Evolutionary conservation across 2,113 vertebrate genomes (phyloP).

Genomic region (Echinops telfairi): DNA sequence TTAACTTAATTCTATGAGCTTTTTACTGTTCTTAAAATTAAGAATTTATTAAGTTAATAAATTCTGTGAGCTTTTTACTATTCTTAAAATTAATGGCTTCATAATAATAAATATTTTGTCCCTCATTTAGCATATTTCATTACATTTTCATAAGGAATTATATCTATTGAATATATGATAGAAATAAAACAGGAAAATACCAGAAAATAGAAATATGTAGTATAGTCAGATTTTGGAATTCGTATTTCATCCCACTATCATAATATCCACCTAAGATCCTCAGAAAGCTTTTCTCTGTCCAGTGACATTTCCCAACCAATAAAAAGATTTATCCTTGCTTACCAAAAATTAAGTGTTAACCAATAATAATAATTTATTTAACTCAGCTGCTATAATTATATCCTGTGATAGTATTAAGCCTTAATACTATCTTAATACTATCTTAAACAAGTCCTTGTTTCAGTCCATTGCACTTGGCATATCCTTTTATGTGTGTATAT

Average conservation of each 20-base stretch:
- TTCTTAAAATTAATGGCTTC: too few species aligned
- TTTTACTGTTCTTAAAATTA: too few species aligned
- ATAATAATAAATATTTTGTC: neutral
- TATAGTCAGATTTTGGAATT: neutral
- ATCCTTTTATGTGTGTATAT: neutral
- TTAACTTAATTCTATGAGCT: too few species aligned
- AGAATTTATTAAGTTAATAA: too few species aligned
- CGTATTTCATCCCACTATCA: neutral
- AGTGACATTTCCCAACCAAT: neutral
- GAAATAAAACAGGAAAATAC: neutral
- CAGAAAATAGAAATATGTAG: slow-evolving; percentile 45
- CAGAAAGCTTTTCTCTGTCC: neutral
- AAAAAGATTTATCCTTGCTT: slow-evolving; percentile 6
- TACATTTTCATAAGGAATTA: slow-evolving; percentile 20
- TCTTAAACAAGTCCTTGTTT: neutral
- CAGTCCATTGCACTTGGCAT: slow-evolving; percentile 2
- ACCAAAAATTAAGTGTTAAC: neutral
- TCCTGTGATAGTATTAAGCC: neutral
- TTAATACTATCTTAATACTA: too few species aligned
- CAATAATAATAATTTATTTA: neutral
- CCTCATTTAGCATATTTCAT: neutral
- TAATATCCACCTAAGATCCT: neutral
- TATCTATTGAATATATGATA: neutral
- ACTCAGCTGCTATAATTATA: neutral
- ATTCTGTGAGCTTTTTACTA: too few species aligned